phyloP scores from a whole-genome alignment of 2,113 vertebrate genomes.

The Pangasianodon hypophthalmus region DNA sequence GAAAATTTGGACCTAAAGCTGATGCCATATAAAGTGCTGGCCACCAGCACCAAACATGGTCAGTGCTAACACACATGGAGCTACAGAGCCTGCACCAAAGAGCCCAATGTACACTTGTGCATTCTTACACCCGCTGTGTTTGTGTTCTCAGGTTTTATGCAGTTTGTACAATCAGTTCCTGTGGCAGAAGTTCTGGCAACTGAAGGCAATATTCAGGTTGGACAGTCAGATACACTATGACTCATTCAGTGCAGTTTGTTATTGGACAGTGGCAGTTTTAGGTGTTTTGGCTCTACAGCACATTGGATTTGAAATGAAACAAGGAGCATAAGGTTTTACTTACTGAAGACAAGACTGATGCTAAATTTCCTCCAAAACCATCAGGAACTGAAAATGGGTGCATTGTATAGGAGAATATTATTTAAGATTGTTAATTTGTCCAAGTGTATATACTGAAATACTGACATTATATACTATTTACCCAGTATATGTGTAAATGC shows the following conservation, averaged over 20 bases:
- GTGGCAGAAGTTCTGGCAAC: conserved; percentile 96
- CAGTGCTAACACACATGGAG: conserved; percentile 47
- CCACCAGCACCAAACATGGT: conserved; percentile 98
- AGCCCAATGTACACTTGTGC: background rate
- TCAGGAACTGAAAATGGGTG: background rate
- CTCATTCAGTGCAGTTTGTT: background rate
- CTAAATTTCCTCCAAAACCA: background rate
- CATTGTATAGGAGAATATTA: background rate
- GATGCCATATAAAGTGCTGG: conserved; percentile 96
- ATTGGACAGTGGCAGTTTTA: conserved; percentile 6
- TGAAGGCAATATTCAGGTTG: conserved; percentile 97
- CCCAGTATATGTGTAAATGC: background rate
- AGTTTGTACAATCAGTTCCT: conserved; percentile 97
- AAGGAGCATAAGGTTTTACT: conserved; percentile 12
- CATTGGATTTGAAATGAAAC: background rate
- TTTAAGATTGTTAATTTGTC: background rate
- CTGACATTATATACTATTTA: background rate
- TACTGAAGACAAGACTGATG: background rate
- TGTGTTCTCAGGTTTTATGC: conserved; percentile 88
- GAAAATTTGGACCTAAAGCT: conserved; percentile 97
- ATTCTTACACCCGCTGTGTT: background rate
- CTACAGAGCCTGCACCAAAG: background rate
- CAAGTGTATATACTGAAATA: background rate
- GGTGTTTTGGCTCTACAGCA: conserved; percentile 11
- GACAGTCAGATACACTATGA: background rate